These are phyloP conservation scores for Pedetes capensis DNA, from an alignment of 2,113 vertebrate genomes.

Conservation along the genomic window DNA sequence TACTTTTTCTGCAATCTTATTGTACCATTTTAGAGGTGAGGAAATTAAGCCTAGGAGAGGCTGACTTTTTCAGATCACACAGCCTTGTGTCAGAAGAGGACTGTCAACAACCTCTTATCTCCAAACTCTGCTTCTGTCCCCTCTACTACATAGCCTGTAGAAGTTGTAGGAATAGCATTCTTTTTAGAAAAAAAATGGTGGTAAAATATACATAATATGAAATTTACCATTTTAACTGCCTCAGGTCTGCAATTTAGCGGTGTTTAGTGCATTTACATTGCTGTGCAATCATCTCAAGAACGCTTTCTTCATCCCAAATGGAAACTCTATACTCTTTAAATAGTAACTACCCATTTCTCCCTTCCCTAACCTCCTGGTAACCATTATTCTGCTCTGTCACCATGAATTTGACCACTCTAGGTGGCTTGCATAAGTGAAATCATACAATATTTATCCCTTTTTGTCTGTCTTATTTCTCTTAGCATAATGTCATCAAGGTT, in stretches of 20 bases:
- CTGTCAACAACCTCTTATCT: neutral
- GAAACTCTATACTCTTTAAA: neutral
- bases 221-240: neutral
- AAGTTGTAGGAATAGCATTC: neutral
- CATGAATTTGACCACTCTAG: neutral
- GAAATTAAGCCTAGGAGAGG: neutral
- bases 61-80: neutral
- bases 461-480: conserved; percentile 1
- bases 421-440: neutral
- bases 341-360: neutral
- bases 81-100: neutral
- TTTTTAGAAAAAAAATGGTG: neutral
- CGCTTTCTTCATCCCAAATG: neutral
- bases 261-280: neutral
- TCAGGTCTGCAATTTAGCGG: neutral
- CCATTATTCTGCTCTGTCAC: neutral
- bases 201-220: neutral
- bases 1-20: neutral
- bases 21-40: neutral
- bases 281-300: neutral
- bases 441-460: neutral
- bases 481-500: neutral
- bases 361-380: neutral
- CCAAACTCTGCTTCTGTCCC: neutral
- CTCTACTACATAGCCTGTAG: neutral